phyloP scores from a whole-genome alignment of 2,797 vertebrate genomes.

The Myotis pilosus region DNA sequence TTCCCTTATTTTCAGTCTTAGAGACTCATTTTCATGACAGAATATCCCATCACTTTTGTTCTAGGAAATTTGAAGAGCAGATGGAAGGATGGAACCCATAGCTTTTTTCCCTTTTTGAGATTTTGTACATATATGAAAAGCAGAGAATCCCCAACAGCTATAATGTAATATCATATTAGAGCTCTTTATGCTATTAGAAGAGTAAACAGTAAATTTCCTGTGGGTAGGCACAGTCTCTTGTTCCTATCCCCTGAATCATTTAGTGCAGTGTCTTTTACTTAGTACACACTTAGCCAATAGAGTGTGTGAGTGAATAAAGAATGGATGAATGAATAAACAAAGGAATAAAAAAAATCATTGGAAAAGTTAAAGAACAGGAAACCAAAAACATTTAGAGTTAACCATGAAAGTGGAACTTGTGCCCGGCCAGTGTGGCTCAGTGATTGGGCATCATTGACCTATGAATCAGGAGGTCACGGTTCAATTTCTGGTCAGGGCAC shows the following conservation, averaged over 20 bases:
- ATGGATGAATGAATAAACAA: slow-evolving; percentile 7
- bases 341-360: slow-evolving; percentile 14
- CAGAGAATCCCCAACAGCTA: not conserved
- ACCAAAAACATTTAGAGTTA: not conserved
- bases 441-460: no score
- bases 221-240: not conserved
- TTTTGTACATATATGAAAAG: not conserved
- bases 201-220: slow-evolving; percentile 22
- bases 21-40: slow-evolving; percentile 23
- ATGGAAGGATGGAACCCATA: not conserved
- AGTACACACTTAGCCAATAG: not conserved
- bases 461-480: no score
- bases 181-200: not conserved
- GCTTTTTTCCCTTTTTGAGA: not conserved
- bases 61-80: not conserved
- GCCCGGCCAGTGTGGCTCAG: no score
- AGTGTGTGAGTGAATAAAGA: not conserved
- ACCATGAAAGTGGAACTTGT: not conserved
- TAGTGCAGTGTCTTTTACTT: not conserved
- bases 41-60: slow-evolving; percentile 1
- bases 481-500: no score
- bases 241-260: slow-evolving; percentile 22
- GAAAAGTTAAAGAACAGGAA: not conserved
- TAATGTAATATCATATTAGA: not conserved
- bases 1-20: slow-evolving; percentile 36